Evolutionary conservation across 2,888 invertebrate genomes (phyloP), one percentile per base, ranked within the genome.

Genomic region (Chaitophorus viminalis): DNA sequence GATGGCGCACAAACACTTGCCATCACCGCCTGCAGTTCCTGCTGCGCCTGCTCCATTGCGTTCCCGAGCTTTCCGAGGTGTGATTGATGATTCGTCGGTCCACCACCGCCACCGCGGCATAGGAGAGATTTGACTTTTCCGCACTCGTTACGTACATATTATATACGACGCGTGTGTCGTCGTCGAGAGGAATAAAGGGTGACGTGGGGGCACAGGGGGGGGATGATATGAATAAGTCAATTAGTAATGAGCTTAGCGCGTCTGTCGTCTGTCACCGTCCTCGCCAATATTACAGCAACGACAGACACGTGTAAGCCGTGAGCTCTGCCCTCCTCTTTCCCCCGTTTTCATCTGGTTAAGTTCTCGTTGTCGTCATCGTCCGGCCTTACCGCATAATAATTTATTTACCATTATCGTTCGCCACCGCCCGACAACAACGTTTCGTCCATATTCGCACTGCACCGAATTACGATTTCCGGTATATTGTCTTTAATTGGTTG

Each of bases 11-110:
- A 33, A 65, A 70, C 31, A 29, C 65, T 70, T 31, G 70, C 70
- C 70, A 29, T 70, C 70, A 17, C 29, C 70, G 29, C 70, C 70
- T 46, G 68, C 68, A 4, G 3, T 18, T 54, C 18, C 1, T 60
- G 18, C 68, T 68, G 21, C 60, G 3, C 21, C 60, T 60, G 25
- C 46, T 46, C 46, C 36, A 31, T 33, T 31, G 31, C 70, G 8
- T 1, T 17, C 8, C 11, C 36, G 21, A 36, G 78, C 25, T 18
- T 79, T 79, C 39, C 39, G 46, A 25, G 39, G 25, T 5, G 83
- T 84, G 75, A 84, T 84, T 84, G 83, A 84, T 83, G 83, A 83
- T 74, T 60, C 74, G 74, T 65, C 39, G 83, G 68, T 68, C 68
- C 4, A n/a, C 68, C 68, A 25, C 60, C 36, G 75, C n/a, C 68